Percentiles rank a stretch among this genome's conserved stretches.
phyloP scores from a whole-genome alignment of 1,140 invertebrate genomes.

The Drosophila neocordata region DNA sequence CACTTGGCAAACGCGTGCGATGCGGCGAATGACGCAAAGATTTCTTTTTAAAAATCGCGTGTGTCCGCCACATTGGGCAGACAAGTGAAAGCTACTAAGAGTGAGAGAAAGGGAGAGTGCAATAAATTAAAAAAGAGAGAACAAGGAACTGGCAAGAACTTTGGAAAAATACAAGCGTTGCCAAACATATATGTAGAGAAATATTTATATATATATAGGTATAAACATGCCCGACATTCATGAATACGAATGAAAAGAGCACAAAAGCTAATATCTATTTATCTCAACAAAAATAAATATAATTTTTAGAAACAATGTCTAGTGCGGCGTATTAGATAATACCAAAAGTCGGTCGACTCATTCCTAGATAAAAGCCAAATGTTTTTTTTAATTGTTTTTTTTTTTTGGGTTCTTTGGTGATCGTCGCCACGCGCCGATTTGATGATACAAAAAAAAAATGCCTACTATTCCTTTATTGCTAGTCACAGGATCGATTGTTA shows the following conservation, averaged over 20 bases:
- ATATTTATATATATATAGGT: neutral
- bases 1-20: conserved; percentile 70
- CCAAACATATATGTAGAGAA: neutral
- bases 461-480: neutral
- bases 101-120: conserved; percentile 21
- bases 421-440: conserved; percentile 1
- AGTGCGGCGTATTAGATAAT: conserved; percentile 5
- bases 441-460: neutral
- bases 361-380: conserved; percentile 1
- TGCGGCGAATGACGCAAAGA: conserved; percentile 64
- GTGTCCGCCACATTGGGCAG: conserved; percentile 32
- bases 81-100: conserved; percentile 12
- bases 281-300: neutral
- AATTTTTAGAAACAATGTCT: neutral
- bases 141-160: conserved; percentile 3
- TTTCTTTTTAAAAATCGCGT: conserved; percentile 38
- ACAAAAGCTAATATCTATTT: neutral
- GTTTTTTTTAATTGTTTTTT: conserved; percentile 6
- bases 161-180: neutral
- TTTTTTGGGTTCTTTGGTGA: neutral
- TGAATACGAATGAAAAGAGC: no score
- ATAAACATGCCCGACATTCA: no score
- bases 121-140: conserved; percentile 30
- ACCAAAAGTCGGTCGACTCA: conserved; percentile 9
- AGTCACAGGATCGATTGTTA: neutral